Percentiles rank a stretch among this genome's conserved stretches.
These are phyloP conservation scores for Orthonychiurus folsomi DNA, from an alignment of 2,888 invertebrate genomes.

Conservation along the genomic window DNA sequence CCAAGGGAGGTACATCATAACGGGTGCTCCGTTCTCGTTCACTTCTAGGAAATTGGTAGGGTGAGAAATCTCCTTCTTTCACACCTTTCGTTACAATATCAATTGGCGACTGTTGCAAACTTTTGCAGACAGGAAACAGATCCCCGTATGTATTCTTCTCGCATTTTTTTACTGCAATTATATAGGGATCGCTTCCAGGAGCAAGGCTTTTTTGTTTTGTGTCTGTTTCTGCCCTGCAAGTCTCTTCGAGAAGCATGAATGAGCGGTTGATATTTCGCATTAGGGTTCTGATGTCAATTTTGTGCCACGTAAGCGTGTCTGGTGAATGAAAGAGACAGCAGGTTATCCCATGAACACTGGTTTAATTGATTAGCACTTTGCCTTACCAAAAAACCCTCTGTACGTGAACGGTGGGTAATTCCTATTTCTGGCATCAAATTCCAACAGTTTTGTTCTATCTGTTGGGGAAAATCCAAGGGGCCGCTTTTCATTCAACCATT, in stretches of 20 bases:
- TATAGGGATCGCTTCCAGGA: too few species aligned
- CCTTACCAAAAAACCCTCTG: neutral
- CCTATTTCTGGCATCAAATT: neutral
- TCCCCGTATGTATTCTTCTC: neutral
- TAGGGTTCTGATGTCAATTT: neutral
- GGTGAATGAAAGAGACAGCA: too few species aligned
- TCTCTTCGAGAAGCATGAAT: neutral
- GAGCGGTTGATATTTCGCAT: neutral
- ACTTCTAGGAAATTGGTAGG: neutral
- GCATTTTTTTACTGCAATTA: too few species aligned
- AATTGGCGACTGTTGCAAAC: neutral
- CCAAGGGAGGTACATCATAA: neutral
- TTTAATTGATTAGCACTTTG: too few species aligned
- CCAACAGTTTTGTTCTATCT: neutral
- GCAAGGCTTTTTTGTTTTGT: too few species aligned
- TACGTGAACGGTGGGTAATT: neutral
- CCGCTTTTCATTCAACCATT: neutral
- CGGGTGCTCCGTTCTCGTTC: neutral
- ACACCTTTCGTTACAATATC: neutral
- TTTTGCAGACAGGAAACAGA: neutral
- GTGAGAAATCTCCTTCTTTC: too few species aligned
- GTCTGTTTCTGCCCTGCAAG: too few species aligned
- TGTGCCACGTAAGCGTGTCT: too few species aligned
- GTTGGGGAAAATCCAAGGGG: neutral
- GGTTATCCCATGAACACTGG: too few species aligned